These are phyloP conservation scores for Ischnus inquisitorius DNA, from an alignment of 2,888 invertebrate species.

Conservation along the genomic window DNA sequence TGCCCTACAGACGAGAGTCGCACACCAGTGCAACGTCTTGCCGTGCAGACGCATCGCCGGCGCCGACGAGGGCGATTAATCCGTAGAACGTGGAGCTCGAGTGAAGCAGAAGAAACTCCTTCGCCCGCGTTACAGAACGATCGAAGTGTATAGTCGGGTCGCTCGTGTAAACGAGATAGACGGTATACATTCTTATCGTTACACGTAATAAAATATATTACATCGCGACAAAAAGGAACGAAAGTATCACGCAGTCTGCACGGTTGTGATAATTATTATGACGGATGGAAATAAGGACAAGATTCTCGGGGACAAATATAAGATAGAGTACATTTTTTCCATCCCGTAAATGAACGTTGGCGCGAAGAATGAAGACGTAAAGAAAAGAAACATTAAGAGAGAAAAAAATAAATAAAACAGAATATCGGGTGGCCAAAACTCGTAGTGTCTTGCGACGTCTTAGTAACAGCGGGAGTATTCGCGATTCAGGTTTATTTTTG, in stretches of 20 bases:
- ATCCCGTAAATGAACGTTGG: no score
- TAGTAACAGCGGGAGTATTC: conserved; percentile 39
- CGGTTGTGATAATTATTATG: no score
- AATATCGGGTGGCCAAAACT: not conserved
- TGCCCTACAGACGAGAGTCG: not conserved
- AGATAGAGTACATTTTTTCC: no score
- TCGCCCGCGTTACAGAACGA: not conserved
- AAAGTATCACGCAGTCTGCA: no score
- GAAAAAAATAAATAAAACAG: conserved; percentile 5
- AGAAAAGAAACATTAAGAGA: no score
- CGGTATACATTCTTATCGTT: not conserved
- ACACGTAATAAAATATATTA: not conserved
- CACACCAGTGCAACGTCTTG: not conserved
- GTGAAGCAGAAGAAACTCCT: not conserved
- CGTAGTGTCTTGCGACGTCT: not conserved
- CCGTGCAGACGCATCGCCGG: not conserved
- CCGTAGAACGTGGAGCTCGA: not conserved
- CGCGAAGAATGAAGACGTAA: no score
- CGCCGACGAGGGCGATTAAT: conserved; percentile 3
- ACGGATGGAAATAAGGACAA: no score
- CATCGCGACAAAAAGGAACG: not conserved
- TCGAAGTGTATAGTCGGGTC: not conserved
- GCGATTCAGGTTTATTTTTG: conserved; percentile 55
- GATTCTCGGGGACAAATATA: no score
- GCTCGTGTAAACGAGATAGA: not conserved